A percentile compares a stretch with the other conserved stretches of the same genome.
Evolutionary conservation across 1,140 invertebrate species (phyloP).

Genomic region (Cotesia chilonis): DNA sequence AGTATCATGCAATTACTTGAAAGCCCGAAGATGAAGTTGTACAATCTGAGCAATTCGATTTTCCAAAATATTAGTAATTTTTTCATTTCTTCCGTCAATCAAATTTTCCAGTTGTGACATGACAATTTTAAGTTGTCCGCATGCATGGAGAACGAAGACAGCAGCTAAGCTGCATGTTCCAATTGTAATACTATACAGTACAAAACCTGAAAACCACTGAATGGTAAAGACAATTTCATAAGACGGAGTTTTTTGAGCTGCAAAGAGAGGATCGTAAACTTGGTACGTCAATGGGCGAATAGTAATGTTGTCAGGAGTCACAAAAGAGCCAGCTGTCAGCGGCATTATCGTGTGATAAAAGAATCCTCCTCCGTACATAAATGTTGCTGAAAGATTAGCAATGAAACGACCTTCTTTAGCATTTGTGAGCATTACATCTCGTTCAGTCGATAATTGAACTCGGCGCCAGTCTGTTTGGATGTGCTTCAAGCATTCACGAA

Average conservation of each 20-base stretch:
- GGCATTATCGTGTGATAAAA: slow-evolving; percentile 55
- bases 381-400: slow-evolving; percentile 40
- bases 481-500: slow-evolving; percentile 33
- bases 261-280: slow-evolving; percentile 40
- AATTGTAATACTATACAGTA: slow-evolving; percentile 43
- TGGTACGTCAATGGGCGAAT: slow-evolving; percentile 36
- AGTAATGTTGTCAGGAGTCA: slow-evolving; percentile 43
- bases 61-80: slow-evolving; percentile 29
- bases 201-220: slow-evolving; percentile 42
- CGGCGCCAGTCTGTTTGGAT: slow-evolving; percentile 41
- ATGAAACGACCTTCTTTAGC: slow-evolving; percentile 41
- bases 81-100: slow-evolving; percentile 33
- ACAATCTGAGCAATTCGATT: slow-evolving; percentile 48
- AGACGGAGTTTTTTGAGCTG: slow-evolving; percentile 37
- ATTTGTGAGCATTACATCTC: slow-evolving; percentile 38
- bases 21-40: slow-evolving; percentile 45
- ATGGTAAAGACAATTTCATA: slow-evolving; percentile 44
- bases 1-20: slow-evolving; percentile 37
- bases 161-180: slow-evolving; percentile 41
- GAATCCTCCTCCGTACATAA: slow-evolving; percentile 55
- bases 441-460: slow-evolving; percentile 30
- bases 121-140: slow-evolving; percentile 45
- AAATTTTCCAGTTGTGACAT: slow-evolving; percentile 34
- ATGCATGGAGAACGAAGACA: slow-evolving; percentile 43
- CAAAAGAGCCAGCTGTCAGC: slow-evolving; percentile 41